Percentiles rank a stretch among this genome's conserved stretches.
These are phyloP conservation scores for Cepaea nemoralis DNA, from an alignment of 1,140 invertebrate species.

Conservation along the genomic window DNA sequence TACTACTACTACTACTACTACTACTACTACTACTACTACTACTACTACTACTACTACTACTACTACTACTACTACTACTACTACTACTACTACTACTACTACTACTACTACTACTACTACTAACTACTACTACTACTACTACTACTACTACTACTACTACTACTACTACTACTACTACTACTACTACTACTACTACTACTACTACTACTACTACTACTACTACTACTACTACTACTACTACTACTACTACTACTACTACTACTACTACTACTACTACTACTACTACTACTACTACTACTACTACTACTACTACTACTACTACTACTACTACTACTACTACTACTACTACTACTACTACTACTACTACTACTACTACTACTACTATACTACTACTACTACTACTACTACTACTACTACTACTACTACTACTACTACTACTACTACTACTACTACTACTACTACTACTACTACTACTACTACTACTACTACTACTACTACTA, in stretches of 20 bases:
- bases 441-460: too few relatives aligned
- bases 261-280: too few relatives aligned
- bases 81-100: slow-evolving; percentile 8
- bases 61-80: slow-evolving; percentile 5
- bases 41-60: neutral
- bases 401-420: too few relatives aligned
- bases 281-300: too few relatives aligned
- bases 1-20: neutral
- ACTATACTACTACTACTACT: too few relatives aligned
- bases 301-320: too few relatives aligned
- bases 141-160: slow-evolving; percentile 5
- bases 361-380: too few relatives aligned
- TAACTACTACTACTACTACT: neutral
- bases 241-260: neutral
- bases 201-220: slow-evolving; percentile 13
- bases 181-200: slow-evolving; percentile 13
- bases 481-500: too few relatives aligned
- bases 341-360: too few relatives aligned
- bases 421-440: too few relatives aligned
- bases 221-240: slow-evolving; percentile 7
- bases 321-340: too few relatives aligned
- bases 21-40: neutral
- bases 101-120: neutral
- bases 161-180: slow-evolving; percentile 12
- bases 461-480: too few relatives aligned